Evolutionary conservation across 37 sponge, comb jelly and placozoan species (phyloP).

Genomic region (Tethya wilhelma): DNA sequence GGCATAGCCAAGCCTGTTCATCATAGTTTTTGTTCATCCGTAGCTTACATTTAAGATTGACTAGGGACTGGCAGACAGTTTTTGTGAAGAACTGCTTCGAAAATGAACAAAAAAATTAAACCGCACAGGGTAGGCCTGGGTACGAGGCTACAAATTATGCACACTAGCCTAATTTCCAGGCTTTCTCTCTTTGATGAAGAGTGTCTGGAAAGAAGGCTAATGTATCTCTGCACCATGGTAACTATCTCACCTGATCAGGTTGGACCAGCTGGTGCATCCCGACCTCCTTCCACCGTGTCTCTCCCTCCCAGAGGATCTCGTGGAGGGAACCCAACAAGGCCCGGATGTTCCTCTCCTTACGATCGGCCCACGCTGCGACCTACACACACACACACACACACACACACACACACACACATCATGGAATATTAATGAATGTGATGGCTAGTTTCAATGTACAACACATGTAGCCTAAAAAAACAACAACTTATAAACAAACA

Average conservation of each 20-base stretch:
- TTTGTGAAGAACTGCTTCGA: too few relatives aligned
- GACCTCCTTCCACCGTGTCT: constrained; percentile 77
- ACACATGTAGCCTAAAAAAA: background rate
- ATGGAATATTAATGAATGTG: background rate
- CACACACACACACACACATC: constrained; percentile 15
- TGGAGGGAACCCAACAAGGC: constrained; percentile 89
- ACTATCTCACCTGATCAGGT: constrained; percentile 82
- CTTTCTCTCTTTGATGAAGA: too few relatives aligned
- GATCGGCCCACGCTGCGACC: constrained; percentile 88
- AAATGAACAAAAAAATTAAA: too few relatives aligned
- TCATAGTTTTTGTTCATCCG: too few relatives aligned
- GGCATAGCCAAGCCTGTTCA: too few relatives aligned
- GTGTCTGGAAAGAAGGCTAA: too few relatives aligned
- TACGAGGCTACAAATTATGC: too few relatives aligned
- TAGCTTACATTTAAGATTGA: too few relatives aligned
- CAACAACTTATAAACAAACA: background rate
- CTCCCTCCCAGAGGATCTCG: constrained; percentile 95
- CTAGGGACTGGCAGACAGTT: too few relatives aligned
- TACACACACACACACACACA: constrained; percentile 23
- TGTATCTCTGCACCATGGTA: too few relatives aligned
- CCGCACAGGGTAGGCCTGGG: too few relatives aligned
- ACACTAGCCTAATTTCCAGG: too few relatives aligned
- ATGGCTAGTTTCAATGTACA: background rate
- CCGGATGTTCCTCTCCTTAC: constrained; percentile 92
- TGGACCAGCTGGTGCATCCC: constrained; percentile 93